These are phyloP conservation scores for Halesus radiatus DNA, from an alignment of 1,140 invertebrate species.

Conservation along the genomic window DNA sequence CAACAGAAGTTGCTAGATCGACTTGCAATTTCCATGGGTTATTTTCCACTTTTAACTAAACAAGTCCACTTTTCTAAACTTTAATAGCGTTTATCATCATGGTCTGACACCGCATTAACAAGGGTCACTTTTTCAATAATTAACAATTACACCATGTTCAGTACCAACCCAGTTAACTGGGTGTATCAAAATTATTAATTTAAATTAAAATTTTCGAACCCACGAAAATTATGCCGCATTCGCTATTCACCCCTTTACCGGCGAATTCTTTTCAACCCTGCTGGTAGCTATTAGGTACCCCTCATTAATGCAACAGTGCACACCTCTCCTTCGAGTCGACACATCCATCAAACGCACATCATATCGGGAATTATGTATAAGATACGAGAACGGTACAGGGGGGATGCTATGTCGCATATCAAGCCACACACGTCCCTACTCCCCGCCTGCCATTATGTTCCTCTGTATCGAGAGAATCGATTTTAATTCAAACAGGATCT, in stretches of 20 bases:
- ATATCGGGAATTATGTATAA: constrained; percentile 34
- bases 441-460: neutral
- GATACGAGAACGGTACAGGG: constrained; percentile 12
- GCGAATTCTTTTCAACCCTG: neutral
- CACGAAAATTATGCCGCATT: too few species aligned
- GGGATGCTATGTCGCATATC: neutral
- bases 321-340: constrained; percentile 29
- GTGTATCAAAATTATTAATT: too few species aligned
- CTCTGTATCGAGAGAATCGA: neutral
- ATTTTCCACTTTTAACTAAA: too few species aligned
- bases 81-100: too few species aligned
- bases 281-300: neutral
- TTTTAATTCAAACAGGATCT: neutral
- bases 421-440: neutral
- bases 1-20: too few species aligned
- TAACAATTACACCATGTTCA: too few species aligned
- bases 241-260: neutral
- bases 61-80: too few species aligned
- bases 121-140: too few species aligned
- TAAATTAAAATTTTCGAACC: too few species aligned
- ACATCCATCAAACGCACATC: constrained; percentile 39
- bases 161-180: too few species aligned
- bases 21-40: too few species aligned
- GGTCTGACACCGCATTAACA: too few species aligned
- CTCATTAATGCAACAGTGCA: constrained; percentile 44